These are phyloP conservation scores for Elephantulus edwardii DNA, from an alignment of 2,113 vertebrate genomes.

Conservation along the genomic window DNA sequence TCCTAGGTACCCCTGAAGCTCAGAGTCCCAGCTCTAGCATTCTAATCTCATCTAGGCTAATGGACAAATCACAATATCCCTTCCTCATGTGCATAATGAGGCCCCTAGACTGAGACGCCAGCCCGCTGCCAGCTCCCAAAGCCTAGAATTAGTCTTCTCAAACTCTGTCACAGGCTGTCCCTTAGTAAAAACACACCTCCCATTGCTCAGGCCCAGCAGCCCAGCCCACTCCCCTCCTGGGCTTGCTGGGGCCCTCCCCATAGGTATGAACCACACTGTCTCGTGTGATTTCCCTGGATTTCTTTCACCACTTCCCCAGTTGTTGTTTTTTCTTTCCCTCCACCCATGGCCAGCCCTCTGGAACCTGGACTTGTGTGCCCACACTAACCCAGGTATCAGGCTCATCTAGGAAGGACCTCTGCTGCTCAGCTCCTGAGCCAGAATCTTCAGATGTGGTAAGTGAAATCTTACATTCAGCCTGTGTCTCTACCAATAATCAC, in stretches of 20 bases:
- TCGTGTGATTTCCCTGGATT: not conserved
- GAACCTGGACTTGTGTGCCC: too few species aligned
- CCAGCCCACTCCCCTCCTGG: not conserved
- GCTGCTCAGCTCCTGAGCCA: too few species aligned
- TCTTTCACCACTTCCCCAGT: too few species aligned
- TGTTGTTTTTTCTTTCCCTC: too few species aligned
- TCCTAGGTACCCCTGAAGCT: not conserved
- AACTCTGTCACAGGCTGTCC: not conserved
- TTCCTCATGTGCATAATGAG: not conserved
- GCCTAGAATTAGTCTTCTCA: not conserved
- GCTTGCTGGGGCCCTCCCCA: not conserved
- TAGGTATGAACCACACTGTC: rapidly evolving
- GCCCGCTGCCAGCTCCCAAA: not conserved
- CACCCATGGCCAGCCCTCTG: not conserved
- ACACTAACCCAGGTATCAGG: not conserved
- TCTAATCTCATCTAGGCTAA: not conserved
- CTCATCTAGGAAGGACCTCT: too few species aligned
- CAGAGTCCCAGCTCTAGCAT: not conserved
- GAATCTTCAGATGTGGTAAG: not conserved
- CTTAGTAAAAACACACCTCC: too few species aligned
- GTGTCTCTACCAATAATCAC: not conserved
- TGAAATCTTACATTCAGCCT: not conserved
- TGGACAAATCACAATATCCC: not conserved
- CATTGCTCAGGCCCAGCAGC: not conserved
- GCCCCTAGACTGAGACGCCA: not conserved